These are phyloP conservation scores for Palythoa heliodiscus DNA, from an alignment of 92 coral and sea anemone species.

Conservation along the genomic window DNA sequence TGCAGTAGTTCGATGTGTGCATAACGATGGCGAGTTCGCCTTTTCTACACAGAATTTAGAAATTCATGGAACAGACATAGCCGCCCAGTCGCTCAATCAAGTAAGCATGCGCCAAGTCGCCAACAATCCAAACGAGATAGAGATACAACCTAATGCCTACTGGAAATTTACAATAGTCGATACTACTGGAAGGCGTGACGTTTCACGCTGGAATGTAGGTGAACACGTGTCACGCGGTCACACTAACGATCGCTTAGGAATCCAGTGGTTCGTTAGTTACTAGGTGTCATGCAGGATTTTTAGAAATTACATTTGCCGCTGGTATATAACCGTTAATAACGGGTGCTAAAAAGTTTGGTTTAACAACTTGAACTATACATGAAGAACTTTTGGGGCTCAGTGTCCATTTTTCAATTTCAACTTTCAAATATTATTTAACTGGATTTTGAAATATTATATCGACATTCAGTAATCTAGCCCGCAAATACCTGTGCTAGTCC, in stretches of 20 bases:
- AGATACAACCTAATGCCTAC: conserved; percentile 44
- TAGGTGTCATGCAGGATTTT: too few species aligned
- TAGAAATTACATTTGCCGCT: too few species aligned
- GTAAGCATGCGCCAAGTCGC: conserved; percentile 41
- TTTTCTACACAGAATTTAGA: conserved; percentile 48
- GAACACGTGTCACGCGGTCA: conserved; percentile 55
- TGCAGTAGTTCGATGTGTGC: conserved; percentile 42
- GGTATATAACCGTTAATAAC: too few species aligned
- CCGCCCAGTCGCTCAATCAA: conserved; percentile 53
- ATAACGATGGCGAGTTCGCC: conserved; percentile 20
- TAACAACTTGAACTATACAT: too few species aligned
- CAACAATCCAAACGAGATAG: conserved; percentile 19
- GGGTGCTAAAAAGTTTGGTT: too few species aligned
- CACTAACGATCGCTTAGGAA: conserved; percentile 38
- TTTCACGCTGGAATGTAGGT: conserved; percentile 55
- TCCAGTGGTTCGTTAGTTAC: conserved; percentile 45
- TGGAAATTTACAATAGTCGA: conserved; percentile 46
- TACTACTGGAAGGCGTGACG: conserved; percentile 47
- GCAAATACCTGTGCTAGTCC: too few species aligned
- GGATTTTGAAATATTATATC: too few species aligned
- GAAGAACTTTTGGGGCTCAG: too few species aligned
- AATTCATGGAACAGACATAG: conserved; percentile 20
- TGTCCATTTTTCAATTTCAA: too few species aligned
- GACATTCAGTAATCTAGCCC: too few species aligned
- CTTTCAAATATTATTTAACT: too few species aligned